Conservation (phyloP, 2,797 vertebrate genomes). For the Epinephelus awoara region DNA sequence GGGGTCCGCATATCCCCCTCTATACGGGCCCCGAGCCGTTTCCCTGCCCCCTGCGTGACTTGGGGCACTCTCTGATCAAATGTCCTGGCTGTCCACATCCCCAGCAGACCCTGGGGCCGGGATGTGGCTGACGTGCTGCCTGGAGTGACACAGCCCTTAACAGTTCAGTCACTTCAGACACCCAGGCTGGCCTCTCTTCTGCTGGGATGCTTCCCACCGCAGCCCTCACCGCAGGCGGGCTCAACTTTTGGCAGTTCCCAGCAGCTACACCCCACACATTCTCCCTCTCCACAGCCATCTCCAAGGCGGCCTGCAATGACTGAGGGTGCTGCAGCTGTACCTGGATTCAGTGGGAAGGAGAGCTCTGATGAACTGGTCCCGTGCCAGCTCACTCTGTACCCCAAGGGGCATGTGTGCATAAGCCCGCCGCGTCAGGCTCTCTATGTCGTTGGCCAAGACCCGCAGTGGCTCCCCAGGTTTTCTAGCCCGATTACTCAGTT, state of each 20-base stretch:
- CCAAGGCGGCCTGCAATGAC: neutral
- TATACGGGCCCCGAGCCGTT: no score
- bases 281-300: neutral
- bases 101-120: neutral
- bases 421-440: no score
- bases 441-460: no score
- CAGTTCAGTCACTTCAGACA: neutral
- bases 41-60: no score
- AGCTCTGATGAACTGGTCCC: neutral
- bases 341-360: neutral
- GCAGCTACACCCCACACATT: neutral
- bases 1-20: no score
- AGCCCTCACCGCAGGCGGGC: neutral
- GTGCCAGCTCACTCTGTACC: no score
- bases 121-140: neutral
- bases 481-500: no score
- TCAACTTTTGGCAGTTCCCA: neutral
- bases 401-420: no score
- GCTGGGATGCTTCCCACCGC: neutral
- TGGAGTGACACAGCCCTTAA: neutral
- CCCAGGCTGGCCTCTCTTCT: neutral
- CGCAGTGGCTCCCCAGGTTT: no score
- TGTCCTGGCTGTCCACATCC: no score
- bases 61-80: no score
- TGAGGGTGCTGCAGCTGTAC: neutral